These are phyloP conservation scores for Drosophila siamana DNA, from an alignment of 2,888 invertebrate genomes.

Conservation along the genomic window DNA sequence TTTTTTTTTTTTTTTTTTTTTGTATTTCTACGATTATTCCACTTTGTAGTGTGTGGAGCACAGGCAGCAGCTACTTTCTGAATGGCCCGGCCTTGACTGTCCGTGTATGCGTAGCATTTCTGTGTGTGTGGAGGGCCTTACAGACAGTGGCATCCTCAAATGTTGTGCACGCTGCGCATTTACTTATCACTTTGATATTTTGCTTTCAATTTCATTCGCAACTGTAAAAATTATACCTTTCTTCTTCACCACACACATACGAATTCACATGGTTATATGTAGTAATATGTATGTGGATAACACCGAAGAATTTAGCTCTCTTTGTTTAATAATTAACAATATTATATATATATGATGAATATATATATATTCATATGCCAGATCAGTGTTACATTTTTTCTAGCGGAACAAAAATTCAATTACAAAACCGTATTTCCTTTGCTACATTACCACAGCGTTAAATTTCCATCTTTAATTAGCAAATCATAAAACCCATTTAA, in stretches of 20 bases:
- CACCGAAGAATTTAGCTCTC: conserved; percentile 18
- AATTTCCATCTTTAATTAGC: not conserved
- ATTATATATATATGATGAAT: too few species aligned
- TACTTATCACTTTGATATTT: conserved; percentile 21
- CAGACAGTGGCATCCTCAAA: conserved; percentile 35
- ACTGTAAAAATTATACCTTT: not conserved
- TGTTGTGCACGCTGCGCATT: conserved; percentile 16
- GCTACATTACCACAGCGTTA: too few species aligned
- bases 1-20: conserved; percentile 32
- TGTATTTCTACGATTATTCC: conserved; percentile 38
- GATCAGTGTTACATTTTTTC: too few species aligned
- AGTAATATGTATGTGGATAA: not conserved
- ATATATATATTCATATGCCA: too few species aligned
- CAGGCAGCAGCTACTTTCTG: conserved; percentile 53
- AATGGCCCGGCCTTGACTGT: conserved; percentile 59
- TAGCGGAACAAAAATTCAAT: too few species aligned
- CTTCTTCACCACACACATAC: not conserved
- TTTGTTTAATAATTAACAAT: too few species aligned
- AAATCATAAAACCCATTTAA: not conserved
- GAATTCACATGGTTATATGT: not conserved
- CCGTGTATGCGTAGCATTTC: conserved; percentile 6
- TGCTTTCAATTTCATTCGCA: conserved; percentile 27
- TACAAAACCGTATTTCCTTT: too few species aligned
- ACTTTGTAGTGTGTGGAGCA: conserved; percentile 38
- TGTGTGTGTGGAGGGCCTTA: conserved; percentile 10